These are phyloP conservation scores for Heliocidaris erythrogramma DNA, from an alignment of 35 echinoderm and acorn worm species.

Conservation along the genomic window DNA sequence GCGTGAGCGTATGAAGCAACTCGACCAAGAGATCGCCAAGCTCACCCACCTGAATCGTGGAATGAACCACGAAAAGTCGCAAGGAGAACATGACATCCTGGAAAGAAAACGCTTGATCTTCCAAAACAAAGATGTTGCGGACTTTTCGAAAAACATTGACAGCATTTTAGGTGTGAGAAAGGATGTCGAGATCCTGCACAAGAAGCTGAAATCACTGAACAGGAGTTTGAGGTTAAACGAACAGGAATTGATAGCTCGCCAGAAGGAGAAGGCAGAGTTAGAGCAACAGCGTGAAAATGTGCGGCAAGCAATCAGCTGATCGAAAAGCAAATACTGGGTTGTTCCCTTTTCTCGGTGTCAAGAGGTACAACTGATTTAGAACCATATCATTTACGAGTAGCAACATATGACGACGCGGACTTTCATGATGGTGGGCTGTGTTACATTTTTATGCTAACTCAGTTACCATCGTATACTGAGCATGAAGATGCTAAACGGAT, in stretches of 20 bases:
- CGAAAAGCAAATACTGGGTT: not conserved
- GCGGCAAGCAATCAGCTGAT: conserved; percentile 70
- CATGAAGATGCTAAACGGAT: too few relatives aligned
- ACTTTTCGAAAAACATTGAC: conserved; percentile 73
- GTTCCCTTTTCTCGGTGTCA: too few relatives aligned
- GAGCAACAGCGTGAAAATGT: conserved; percentile 72
- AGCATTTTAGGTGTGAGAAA: conserved; percentile 81
- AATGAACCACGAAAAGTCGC: conserved; percentile 66
- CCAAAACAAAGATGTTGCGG: conserved; percentile 75
- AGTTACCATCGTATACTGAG: too few relatives aligned
- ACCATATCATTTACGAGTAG: too few relatives aligned
- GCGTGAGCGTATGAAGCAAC: conserved; percentile 70
- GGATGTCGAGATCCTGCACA: conserved; percentile 82
- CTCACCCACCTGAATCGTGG: conserved; percentile 52
- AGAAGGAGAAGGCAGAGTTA: conserved; percentile 71
- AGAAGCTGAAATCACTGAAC: conserved; percentile 81
- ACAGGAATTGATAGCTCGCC: conserved; percentile 65
- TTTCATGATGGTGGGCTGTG: too few relatives aligned
- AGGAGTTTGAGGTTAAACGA: conserved; percentile 83
- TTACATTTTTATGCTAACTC: too few relatives aligned
- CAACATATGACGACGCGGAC: too few relatives aligned
- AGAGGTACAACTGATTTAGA: too few relatives aligned
- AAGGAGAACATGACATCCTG: conserved; percentile 76
- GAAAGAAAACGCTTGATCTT: conserved; percentile 80
- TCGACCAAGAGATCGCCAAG: conserved; percentile 77